Evolutionary conservation across 2,113 vertebrate species (phyloP).

Genomic region (Oncorhynchus nerka): DNA sequence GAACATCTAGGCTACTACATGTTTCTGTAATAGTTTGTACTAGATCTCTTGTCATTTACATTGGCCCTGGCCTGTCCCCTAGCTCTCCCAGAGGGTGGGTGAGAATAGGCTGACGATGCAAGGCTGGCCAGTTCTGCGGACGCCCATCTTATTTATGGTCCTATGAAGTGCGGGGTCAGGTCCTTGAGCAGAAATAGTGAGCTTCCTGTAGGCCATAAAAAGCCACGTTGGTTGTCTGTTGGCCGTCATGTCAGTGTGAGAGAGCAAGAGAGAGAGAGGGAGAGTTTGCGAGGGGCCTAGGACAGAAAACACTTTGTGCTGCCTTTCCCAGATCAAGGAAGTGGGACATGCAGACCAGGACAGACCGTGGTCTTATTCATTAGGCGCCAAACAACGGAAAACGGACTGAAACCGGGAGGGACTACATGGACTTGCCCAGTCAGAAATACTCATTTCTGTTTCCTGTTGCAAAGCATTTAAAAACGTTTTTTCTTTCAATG

Average conservation of each 20-base stretch:
- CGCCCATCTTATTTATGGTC: slow-evolving; percentile 67
- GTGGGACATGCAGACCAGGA: background rate
- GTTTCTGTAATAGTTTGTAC: background rate
- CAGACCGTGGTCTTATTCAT: no score
- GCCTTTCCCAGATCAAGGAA: slow-evolving; percentile 25
- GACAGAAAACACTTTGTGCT: slow-evolving; percentile 30
- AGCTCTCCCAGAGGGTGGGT: background rate
- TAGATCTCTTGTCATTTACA: background rate
- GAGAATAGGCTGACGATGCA: slow-evolving; percentile 17
- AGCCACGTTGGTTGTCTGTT: slow-evolving; percentile 36
- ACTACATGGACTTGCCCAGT: no score
- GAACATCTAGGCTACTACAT: background rate
- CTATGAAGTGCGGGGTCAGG: slow-evolving; percentile 66
- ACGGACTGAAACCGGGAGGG: no score
- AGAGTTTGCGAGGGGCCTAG: background rate
- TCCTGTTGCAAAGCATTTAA: no score
- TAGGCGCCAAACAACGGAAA: no score
- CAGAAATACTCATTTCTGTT: no score
- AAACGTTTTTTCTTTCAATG: no score
- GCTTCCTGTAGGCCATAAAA: slow-evolving; percentile 58
- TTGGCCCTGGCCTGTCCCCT: background rate
- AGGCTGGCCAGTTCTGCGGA: slow-evolving; percentile 39
- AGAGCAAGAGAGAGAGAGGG: background rate
- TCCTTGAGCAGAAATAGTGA: slow-evolving; percentile 52
- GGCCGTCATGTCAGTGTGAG: slow-evolving; percentile 8